phyloP scores from a whole-genome alignment of 2,113 vertebrate genomes.

The Mandrillus leucophaeus region DNA sequence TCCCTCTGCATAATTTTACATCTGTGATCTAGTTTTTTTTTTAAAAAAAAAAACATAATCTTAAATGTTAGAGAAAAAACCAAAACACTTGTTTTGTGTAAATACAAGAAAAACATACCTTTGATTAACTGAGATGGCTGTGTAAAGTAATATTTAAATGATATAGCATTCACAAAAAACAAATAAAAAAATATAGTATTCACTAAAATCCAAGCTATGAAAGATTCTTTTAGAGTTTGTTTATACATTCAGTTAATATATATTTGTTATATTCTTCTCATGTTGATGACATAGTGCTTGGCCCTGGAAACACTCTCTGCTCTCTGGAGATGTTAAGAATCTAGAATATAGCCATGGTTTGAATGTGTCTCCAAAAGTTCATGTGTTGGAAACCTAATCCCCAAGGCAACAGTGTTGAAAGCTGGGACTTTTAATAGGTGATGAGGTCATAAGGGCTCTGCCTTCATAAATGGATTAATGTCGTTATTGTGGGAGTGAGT shows the following conservation, averaged over 20 bases:
- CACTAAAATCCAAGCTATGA: background rate
- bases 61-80: background rate
- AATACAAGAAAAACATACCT: background rate
- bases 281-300: background rate
- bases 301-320: background rate
- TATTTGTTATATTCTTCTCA: background rate
- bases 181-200: background rate
- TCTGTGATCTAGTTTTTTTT: background rate
- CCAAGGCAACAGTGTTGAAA: background rate
- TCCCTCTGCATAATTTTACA: background rate
- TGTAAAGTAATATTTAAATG: conserved; percentile 9
- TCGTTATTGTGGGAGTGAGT: background rate
- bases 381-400: background rate
- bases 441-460: background rate
- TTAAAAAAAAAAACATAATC: background rate
- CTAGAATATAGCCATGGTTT: background rate
- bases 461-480: background rate
- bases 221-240: background rate
- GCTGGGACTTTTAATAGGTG: background rate
- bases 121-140: background rate
- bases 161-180: background rate
- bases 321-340: background rate
- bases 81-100: background rate
- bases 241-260: background rate
- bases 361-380: background rate